These are phyloP conservation scores for Leptinotarsa haldemani DNA, from an alignment of 2,888 invertebrate genomes.

Conservation along the genomic window DNA sequence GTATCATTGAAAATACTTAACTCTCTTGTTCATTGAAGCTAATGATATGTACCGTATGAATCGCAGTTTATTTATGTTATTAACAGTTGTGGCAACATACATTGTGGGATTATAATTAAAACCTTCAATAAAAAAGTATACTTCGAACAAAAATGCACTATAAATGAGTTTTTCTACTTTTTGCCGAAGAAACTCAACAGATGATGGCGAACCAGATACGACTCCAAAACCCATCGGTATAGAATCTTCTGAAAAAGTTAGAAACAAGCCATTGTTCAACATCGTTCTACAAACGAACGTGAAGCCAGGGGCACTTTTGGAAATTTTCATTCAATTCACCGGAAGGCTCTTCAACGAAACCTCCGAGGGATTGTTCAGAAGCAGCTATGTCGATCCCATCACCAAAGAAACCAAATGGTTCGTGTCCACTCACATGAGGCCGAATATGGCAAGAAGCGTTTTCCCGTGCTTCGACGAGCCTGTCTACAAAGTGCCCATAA, in stretches of 20 bases:
- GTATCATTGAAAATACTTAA: too few relatives aligned
- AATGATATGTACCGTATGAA: too few relatives aligned
- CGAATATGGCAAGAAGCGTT: slow-evolving; percentile 79
- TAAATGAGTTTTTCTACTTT: background rate
- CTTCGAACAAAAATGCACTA: too few relatives aligned
- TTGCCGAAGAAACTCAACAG: slow-evolving; percentile 26
- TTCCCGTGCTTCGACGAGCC: slow-evolving; percentile 89
- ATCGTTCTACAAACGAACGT: slow-evolving; percentile 72
- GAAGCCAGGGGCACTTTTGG: slow-evolving; percentile 70
- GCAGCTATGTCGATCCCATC: slow-evolving; percentile 69
- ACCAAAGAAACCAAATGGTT: slow-evolving; percentile 67
- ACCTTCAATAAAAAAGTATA: too few relatives aligned
- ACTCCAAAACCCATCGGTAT: slow-evolving; percentile 26
- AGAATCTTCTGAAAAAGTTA: slow-evolving; percentile 61
- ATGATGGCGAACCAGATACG: slow-evolving; percentile 20
- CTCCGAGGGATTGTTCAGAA: slow-evolving; percentile 78
- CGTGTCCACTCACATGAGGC: slow-evolving; percentile 76
- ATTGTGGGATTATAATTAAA: too few relatives aligned
- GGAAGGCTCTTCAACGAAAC: slow-evolving; percentile 74
- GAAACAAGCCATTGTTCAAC: slow-evolving; percentile 73
- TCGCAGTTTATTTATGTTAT: too few relatives aligned
- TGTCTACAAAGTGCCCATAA: slow-evolving; percentile 78
- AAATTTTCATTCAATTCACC: slow-evolving; percentile 74
- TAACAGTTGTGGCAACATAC: too few relatives aligned
- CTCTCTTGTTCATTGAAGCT: too few relatives aligned